Evolutionary conservation across 1,140 invertebrate genomes (phyloP), one percentile per base, ranked within the genome.

Genomic region (Theocolax elegans): DNA sequence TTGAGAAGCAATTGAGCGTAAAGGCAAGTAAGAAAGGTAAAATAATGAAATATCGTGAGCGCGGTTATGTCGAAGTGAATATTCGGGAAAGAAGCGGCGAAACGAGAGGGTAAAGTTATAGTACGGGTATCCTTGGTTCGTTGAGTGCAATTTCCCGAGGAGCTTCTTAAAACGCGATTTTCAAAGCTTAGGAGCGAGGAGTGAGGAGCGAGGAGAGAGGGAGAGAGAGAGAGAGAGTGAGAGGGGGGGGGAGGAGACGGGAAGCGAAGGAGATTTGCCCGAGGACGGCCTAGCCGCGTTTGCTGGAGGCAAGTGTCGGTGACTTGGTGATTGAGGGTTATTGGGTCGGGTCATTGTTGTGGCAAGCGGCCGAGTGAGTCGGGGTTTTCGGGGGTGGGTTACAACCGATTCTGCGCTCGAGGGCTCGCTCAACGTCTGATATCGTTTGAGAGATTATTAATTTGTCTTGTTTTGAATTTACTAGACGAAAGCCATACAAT

Each of bases 281-380:
- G 10, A 35, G 10, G 31, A 10, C 31, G 10, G 31, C 4, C 4
- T 6, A 35, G 31, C n/a, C 31, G 31, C 31, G 31, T 35, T 10
- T n/a, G n/a, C 31, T 35, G 31, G 10, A 35, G n/a, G 40, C 66
- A 51, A 69, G 59, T 63, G 29, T 44, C 15, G 35, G 10, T 53
- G 54, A 63, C 67, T 54, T 40, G 1, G n/a, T 62, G 67, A 69
- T 69, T 44, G 59, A 69, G 48, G 35, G 48, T 53, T 62, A 69
- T 69, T 58, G 25, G 25, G 12, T 38, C 38, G 17, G 17, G 23
- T n/a, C 13, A 66, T 56, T 66, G 38, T 66, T 66, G 17, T 19
- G 38, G 62, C 29, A 21, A 53, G 31, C 29, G 40, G 29, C 51
- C 10, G 38, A 54, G 7, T 44, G 29, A 19, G 17, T 31, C 38